phyloP scores from a whole-genome alignment of 2,113 vertebrate genomes.

The cattle (Bos taurus) region DNA sequence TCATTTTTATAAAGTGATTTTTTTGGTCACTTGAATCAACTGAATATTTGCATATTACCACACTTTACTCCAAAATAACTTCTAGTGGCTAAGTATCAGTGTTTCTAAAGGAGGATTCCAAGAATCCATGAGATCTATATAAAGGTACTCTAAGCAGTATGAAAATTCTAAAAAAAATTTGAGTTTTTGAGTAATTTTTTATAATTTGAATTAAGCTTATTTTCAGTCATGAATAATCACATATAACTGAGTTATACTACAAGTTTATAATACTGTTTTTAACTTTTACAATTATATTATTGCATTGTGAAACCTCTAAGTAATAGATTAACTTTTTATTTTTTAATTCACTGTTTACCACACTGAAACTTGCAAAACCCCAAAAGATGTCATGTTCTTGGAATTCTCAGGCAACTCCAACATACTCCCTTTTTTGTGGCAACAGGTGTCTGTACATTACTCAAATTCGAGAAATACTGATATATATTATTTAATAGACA shows the following conservation, averaged over 20 bases:
- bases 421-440: not conserved
- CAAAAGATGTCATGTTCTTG: not conserved
- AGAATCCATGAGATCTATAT: not conserved
- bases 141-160: not conserved
- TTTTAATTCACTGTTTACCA: constrained; percentile 13
- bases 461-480: not conserved
- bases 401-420: not conserved
- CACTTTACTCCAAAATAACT: not conserved
- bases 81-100: not conserved
- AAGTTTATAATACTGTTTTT: not conserved
- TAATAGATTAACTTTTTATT: not conserved
- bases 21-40: not conserved
- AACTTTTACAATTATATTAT: constrained; percentile 1
- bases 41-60: constrained; percentile 11
- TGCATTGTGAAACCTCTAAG: not conserved
- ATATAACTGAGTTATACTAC: not conserved
- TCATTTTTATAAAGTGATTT: constrained; percentile 11
- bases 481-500: not conserved
- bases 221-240: not conserved
- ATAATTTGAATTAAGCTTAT: not conserved
- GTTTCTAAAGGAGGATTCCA: not conserved
- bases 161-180: not conserved
- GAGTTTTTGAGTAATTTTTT: not conserved
- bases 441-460: not conserved
- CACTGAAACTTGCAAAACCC: not conserved